phyloP scores from a whole-genome alignment of 2,797 vertebrate genomes.

The Pangasius djambal region DNA sequence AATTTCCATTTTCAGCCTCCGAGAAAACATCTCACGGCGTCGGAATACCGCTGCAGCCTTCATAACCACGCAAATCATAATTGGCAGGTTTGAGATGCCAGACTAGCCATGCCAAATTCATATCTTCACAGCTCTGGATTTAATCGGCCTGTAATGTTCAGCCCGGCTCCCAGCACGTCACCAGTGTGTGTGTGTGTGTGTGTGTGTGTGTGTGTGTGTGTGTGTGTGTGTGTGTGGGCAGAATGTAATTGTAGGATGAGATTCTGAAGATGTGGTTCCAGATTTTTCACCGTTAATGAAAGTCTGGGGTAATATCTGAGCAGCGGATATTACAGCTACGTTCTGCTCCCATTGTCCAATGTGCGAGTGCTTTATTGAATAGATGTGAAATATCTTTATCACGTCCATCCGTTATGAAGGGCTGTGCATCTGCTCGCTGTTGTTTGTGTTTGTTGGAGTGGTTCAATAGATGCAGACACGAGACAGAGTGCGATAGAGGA shows the following conservation, averaged over 20 bases:
- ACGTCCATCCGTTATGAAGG: constrained; percentile 41
- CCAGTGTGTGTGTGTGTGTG: not conserved
- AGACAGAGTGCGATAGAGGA: not conserved
- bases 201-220: constrained; percentile 3
- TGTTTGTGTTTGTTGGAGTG: constrained; percentile 27
- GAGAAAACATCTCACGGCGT: constrained; percentile 16
- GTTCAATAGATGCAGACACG: not conserved
- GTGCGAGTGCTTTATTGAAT: constrained; percentile 66
- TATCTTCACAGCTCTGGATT: constrained; percentile 51
- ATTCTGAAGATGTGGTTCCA: constrained; percentile 48
- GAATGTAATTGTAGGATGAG: constrained; percentile 38
- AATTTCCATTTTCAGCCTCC: constrained; percentile 23
- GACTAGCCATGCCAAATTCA: constrained; percentile 59
- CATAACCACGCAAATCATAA: constrained; percentile 56
- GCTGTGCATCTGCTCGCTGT: constrained; percentile 39
- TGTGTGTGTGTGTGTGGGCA: constrained; percentile 27
- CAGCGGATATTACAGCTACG: constrained; percentile 75
- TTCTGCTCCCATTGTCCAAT: constrained; percentile 50
- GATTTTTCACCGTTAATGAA: constrained; percentile 62
- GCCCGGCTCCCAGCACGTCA: constrained; percentile 14
- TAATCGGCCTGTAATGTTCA: constrained; percentile 53
- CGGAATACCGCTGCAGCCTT: not conserved
- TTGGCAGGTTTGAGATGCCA: constrained; percentile 57
- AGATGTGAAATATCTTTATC: constrained; percentile 66
- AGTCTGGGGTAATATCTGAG: constrained; percentile 68